phyloP scores from a whole-genome alignment of 2,113 vertebrate genomes.

The Aptenodytes forsteri region DNA sequence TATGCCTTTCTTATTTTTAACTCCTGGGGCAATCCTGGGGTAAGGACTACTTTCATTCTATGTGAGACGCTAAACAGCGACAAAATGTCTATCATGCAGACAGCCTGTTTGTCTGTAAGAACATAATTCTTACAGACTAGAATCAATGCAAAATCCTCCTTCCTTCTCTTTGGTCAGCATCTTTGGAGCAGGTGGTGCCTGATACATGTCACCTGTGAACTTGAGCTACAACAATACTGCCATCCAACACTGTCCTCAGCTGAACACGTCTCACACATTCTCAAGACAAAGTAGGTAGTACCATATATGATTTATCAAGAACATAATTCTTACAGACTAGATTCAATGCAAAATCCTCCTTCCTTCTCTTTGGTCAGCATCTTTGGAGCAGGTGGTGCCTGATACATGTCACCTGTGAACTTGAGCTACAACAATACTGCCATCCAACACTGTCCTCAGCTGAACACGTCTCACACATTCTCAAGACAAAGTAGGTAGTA shows the following conservation, averaged over 20 bases:
- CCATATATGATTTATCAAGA: neutral
- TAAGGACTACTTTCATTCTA: neutral
- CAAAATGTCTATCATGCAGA: neutral
- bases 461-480: neutral
- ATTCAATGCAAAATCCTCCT: no score
- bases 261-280: neutral
- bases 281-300: no score
- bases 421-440: neutral
- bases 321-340: no score
- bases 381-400: no score
- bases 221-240: neutral
- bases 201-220: neutral
- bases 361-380: no score
- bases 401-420: neutral
- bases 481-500: neutral
- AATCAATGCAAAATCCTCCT: neutral
- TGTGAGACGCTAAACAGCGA: neutral
- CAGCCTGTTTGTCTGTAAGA: neutral
- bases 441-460: neutral
- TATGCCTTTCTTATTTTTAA: neutral
- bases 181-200: neutral
- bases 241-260: neutral
- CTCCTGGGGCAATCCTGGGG: neutral
- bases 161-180: neutral
- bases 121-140: neutral